Evolutionary conservation across 2,113 vertebrate genomes (phyloP).

Genomic region (Chaetura pelagica): DNA sequence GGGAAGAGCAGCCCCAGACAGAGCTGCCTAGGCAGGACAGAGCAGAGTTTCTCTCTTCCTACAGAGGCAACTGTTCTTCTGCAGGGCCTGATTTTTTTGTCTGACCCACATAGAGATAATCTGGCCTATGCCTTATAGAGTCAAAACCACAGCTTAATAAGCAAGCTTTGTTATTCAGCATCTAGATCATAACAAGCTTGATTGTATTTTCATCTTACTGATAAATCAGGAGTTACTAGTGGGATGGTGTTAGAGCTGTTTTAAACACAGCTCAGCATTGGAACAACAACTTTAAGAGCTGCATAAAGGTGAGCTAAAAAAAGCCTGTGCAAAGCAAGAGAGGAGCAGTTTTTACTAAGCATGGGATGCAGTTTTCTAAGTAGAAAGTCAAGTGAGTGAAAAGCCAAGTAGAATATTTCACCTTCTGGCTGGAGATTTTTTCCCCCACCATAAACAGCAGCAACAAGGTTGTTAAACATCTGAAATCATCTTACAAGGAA

Average conservation of each 20-base stretch:
- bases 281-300: not conserved
- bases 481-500: not conserved
- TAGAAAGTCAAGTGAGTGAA: not conserved
- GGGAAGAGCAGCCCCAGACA: not conserved
- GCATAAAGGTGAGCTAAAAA: not conserved
- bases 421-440: not conserved
- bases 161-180: not conserved
- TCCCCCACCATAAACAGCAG: not conserved
- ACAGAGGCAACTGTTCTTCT: not conserved
- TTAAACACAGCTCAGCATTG: not conserved
- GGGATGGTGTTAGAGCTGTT: not conserved
- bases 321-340: not conserved
- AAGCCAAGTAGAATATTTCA: not conserved
- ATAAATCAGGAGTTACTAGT: not conserved
- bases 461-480: slow-evolving; percentile 3
- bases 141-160: not conserved
- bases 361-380: not conserved
- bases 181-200: not conserved
- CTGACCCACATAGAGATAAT: not conserved
- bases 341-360: not conserved
- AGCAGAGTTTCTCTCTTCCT: not conserved
- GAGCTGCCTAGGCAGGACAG: not conserved
- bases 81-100: not conserved
- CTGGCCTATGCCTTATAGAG: not conserved
- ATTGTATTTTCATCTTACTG: not conserved